Base-by-base conservation (phyloP, 2,888 invertebrate species). In the Oscheius myriophilus region DNA sequence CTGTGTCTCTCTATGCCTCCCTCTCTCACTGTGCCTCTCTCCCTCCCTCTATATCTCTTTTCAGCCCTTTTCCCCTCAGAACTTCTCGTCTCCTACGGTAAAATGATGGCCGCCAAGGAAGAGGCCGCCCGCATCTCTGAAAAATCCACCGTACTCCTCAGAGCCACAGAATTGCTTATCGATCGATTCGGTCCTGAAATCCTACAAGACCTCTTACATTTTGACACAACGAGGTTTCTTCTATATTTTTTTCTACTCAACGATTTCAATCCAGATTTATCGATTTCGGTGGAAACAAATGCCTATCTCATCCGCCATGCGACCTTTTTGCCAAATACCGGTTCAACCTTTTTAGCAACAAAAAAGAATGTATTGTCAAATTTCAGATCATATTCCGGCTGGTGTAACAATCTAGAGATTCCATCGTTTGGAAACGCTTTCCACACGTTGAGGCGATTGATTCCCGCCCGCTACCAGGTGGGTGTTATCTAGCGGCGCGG, bases 331-430 rank as follows among this genome's bases (percentile, higher is more conserved):
- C 54, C 18, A 54, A 54, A 55, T 65, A 55, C 26, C 42, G 65
- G 65, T 55, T n/a, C 23, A 41, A 7, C 6, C 9, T 39, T 11
- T 18, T 52, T 53, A 23, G 14, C 23, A 23, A 3, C 21, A 21
- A 2, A 12, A 18, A n/a, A 1, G 18, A 41, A 14, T 26, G n/a
- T 18, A 43, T 16, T 55, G 18, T 21, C 25, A 25, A n/a, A 33
- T 21, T 81, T 65, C 58, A 67, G 82, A 58, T 72, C 76, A 1
- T 75, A 65, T 51, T 78, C 79, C 16, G 86, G 86, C 6, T 84
- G 85, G 82, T 86, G 86, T 73, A 86, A 86, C 73, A 86, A 86
- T 68, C 67, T 83, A 9, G 54, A 72, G n/a, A 49, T 65, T 46
- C 84, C 84, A 11, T 71, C 76, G 9, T 73, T 72, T 54, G 86